Evolutionary conservation across 2,888 invertebrate genomes (phyloP).

Genomic region (Lasioglossum malachurum): DNA sequence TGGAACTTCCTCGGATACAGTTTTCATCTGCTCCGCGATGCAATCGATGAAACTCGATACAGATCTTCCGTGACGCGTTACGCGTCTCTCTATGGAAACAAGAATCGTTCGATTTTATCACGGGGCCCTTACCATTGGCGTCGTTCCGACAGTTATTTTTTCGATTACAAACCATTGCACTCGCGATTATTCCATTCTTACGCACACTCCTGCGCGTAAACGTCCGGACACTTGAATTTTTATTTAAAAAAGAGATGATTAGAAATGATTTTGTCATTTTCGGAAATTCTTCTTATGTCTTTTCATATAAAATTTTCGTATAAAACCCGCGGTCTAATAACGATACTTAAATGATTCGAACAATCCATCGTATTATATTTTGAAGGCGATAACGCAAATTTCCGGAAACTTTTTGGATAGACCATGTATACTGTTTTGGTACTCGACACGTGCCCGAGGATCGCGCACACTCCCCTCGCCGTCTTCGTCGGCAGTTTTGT

Average conservation of each 20-base stretch:
- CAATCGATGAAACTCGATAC: constrained; percentile 35
- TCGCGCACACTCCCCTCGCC: neutral
- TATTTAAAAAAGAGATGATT: neutral
- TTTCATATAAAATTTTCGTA: no score
- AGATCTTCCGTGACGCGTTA: neutral
- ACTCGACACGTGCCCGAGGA: neutral
- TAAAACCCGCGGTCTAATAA: no score
- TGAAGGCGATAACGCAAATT: neutral
- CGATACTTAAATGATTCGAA: no score
- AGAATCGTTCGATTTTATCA: neutral
- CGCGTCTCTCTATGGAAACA: neutral
- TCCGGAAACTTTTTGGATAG: neutral
- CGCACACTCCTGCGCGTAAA: neutral
- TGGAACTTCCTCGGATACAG: constrained; percentile 14
- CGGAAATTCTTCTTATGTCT: no score
- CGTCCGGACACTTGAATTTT: neutral
- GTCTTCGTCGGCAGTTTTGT: neutral
- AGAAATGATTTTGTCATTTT: no score
- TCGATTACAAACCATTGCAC: neutral
- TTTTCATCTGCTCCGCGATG: constrained; percentile 22
- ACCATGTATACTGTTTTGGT: neutral
- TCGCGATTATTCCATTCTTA: neutral
- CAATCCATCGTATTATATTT: no score
- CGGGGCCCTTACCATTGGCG: neutral
- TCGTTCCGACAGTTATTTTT: neutral